Conservation (phyloP, 2,888 invertebrate genomes). For the Andrena flavipes region DNA sequence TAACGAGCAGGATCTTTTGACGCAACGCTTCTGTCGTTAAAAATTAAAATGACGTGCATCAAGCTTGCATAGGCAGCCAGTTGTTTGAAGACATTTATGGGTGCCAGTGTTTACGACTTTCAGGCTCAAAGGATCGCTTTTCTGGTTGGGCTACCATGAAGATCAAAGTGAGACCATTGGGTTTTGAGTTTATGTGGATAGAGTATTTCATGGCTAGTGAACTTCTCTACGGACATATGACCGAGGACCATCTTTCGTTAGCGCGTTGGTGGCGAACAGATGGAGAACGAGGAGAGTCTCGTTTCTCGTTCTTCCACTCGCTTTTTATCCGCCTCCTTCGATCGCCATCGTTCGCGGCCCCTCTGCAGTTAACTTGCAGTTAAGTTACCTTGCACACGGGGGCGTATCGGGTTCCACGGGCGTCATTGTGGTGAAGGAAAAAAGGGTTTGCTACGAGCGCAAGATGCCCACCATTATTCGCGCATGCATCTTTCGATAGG, state of each 20-base stretch:
- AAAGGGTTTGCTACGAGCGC: background rate
- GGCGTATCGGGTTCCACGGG: slow-evolving; percentile 23
- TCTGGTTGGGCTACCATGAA: too few species aligned
- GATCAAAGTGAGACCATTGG: too few species aligned
- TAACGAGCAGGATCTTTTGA: too few species aligned
- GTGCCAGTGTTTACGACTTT: too few species aligned
- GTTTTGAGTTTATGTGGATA: too few species aligned
- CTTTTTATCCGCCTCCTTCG: slow-evolving; percentile 19
- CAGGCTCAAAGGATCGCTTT: too few species aligned
- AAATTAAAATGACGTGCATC: too few species aligned
- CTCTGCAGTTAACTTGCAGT: slow-evolving; percentile 15
- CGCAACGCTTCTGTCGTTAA: too few species aligned
- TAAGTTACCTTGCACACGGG: slow-evolving; percentile 15
- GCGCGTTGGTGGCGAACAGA: slow-evolving; percentile 43
- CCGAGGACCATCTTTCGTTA: slow-evolving; percentile 13
- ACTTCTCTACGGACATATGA: background rate
- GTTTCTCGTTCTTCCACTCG: slow-evolving; percentile 19
- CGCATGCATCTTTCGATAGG: background rate
- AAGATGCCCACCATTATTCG: background rate
- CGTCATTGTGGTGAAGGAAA: background rate
- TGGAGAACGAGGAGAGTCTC: slow-evolving; percentile 33
- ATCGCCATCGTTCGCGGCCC: background rate
- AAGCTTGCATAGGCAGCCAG: too few species aligned
- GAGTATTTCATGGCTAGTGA: too few species aligned
- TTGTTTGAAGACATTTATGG: too few species aligned